A percentile compares a stretch with the other conserved stretches of the same genome.
phyloP scores from a whole-genome alignment of 2,888 invertebrate species.

The Napeogenes inachia region DNA sequence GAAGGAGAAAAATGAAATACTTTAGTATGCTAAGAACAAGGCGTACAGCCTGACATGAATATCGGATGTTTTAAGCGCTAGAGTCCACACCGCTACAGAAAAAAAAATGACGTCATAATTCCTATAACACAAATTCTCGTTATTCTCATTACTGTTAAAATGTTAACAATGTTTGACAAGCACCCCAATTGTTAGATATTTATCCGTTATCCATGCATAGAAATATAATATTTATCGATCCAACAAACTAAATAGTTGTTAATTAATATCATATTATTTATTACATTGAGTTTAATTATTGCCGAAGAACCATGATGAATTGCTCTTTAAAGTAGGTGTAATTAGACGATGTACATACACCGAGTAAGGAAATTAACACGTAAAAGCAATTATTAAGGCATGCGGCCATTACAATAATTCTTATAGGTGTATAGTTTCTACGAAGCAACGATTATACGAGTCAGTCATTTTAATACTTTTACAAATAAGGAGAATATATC shows the following conservation, averaged over 20 bases:
- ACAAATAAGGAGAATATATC: not conserved
- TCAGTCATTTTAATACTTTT: too few species aligned
- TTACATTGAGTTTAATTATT: not conserved
- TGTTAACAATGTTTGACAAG: too few species aligned
- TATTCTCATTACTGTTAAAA: too few species aligned
- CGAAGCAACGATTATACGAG: too few species aligned
- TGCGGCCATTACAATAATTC: not conserved
- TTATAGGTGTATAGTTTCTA: too few species aligned
- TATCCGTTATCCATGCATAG: too few species aligned
- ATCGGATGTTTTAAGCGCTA: constrained; percentile 12
- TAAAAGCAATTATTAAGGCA: constrained; percentile 24
- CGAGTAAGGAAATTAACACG: constrained; percentile 24
- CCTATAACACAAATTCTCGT: not conserved
- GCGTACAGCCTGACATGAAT: constrained; percentile 49
- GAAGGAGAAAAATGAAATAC: constrained; percentile 69
- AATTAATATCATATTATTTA: too few species aligned
- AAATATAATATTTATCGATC: too few species aligned
- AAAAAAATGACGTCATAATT: not conserved
- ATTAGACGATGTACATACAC: constrained; percentile 23
- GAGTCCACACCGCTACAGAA: constrained; percentile 1
- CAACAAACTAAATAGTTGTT: too few species aligned
- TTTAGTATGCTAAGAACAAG: constrained; percentile 67
- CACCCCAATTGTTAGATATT: too few species aligned
- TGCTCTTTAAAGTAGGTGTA: constrained; percentile 13
- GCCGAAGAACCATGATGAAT: constrained; percentile 10